Evolutionary conservation across 2,797 vertebrate genomes (phyloP).

Genomic region (Poeciliopsis infans): DNA sequence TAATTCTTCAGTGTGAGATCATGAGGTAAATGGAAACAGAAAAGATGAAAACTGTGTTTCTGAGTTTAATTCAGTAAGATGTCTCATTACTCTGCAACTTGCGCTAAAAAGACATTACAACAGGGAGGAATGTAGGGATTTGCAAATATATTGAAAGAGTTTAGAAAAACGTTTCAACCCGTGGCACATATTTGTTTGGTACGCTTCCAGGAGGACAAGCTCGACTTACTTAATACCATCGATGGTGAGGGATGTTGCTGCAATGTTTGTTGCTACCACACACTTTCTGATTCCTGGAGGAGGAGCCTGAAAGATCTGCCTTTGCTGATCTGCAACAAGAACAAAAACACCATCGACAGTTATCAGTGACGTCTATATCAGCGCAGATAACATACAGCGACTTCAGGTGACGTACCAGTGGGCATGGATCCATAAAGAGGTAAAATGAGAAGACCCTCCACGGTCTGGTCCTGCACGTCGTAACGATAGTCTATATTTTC

Average conservation of each 20-base stretch:
- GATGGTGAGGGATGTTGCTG: slow-evolving; percentile 97
- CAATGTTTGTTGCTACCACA: slow-evolving; percentile 96
- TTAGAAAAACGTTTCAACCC: background rate
- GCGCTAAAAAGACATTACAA: background rate
- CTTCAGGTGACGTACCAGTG: slow-evolving; percentile 82
- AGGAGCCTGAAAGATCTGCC: slow-evolving; percentile 93
- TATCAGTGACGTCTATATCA: background rate
- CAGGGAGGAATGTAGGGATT: background rate
- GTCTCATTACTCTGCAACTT: background rate
- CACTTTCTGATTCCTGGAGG: slow-evolving; percentile 93
- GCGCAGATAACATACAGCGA: background rate
- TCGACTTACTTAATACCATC: slow-evolving; percentile 89
- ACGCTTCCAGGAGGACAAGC: background rate
- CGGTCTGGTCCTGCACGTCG: slow-evolving; percentile 86
- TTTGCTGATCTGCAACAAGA: slow-evolving; percentile 89
- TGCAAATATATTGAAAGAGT: background rate
- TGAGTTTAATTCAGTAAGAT: background rate
- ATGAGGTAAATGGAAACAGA: background rate
- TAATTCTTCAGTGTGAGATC: background rate
- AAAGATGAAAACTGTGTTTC: background rate
- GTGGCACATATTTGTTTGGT: background rate
- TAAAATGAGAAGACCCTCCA: slow-evolving; percentile 94
- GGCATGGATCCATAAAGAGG: slow-evolving; percentile 97
- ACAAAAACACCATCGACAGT: background rate
- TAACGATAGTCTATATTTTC: slow-evolving; percentile 92